phyloP scores from a whole-genome alignment of 2,888 invertebrate species.

The Pinctada fucata region DNA sequence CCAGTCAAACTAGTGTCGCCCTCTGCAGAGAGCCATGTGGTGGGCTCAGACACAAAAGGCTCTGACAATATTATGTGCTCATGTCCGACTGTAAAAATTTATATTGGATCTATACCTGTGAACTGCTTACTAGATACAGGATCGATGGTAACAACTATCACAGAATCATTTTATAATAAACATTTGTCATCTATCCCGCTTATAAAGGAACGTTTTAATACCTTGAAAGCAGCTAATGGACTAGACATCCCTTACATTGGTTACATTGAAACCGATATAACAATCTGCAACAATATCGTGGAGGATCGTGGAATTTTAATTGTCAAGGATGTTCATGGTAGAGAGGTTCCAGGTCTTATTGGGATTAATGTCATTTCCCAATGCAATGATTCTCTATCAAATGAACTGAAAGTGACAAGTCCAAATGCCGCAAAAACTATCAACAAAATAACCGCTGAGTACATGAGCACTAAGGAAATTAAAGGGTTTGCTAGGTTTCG shows the following conservation, averaged over 20 bases:
- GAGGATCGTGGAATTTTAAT: slow-evolving; percentile 23
- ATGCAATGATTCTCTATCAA: slow-evolving; percentile 6
- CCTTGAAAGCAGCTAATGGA: slow-evolving; percentile 22
- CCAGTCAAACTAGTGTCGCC: too few relatives aligned
- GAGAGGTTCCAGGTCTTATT: slow-evolving; percentile 6
- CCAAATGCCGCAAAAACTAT: neutral
- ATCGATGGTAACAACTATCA: slow-evolving; percentile 23
- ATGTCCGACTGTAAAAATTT: too few relatives aligned
- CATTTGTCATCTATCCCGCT: slow-evolving; percentile 5
- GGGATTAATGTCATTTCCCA: slow-evolving; percentile 25
- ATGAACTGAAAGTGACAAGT: neutral
- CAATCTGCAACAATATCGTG: slow-evolving; percentile 5
- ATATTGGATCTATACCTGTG: too few relatives aligned
- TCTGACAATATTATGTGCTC: too few relatives aligned
- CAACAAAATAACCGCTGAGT: neutral
- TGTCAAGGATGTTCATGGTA: slow-evolving; percentile 14
- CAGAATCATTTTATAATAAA: slow-evolving; percentile 19
- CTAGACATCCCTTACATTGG: slow-evolving; percentile 26
- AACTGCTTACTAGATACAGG: slow-evolving; percentile 26
- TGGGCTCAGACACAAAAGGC: too few relatives aligned
- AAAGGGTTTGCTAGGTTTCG: too few relatives aligned
- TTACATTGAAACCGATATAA: slow-evolving; percentile 27
- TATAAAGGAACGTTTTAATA: neutral
- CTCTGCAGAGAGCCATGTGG: too few relatives aligned
- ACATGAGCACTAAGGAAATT: neutral